Base-by-base conservation (phyloP, 2,113 vertebrate species). In the Brevimyrus niger region DNA sequence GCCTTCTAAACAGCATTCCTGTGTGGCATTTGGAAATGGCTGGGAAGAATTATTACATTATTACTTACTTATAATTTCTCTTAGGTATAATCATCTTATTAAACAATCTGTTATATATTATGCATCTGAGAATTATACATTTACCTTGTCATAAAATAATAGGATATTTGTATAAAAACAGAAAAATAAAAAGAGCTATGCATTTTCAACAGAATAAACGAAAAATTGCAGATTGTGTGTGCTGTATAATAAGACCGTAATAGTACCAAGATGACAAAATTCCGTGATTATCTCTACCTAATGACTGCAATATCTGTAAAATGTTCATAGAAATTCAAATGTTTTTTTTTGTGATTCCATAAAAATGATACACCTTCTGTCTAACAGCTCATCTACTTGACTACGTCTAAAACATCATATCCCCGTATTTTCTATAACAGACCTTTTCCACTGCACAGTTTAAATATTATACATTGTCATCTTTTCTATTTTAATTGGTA, bases 361-460 rank as follows among this genome's bases (percentile, higher is more conserved):
- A 97, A 96, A 97, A 97, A 97, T 97, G 96, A 97, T 96, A 97
- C 92, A 95, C 96, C 94, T 97, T 94, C 50, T 95, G 95, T 97
- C 96, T 97, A 97, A 96, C 96, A 94, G 94, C 96, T 97, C 94
- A 94, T 97, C 95, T 97, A 98, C 95, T 95, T 94, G 93, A 94
- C 97, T 98, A 97, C 97, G 96, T 97, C 97, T 97, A 97, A 98
- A 97, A 97, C 97, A 95, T 96, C 94, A 95, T 96, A 96, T 94
- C 96, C 97, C 96, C 96, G 95, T 96, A 95, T 97, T 96, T 95
- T 95, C 96, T 98, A 96, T 95, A 96, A 97, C 96, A 96, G 94
- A 97, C 97, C 96, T 97, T 98, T 95, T 97, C 96, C 97, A 98
- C 97, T 97, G 96, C 97, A 98, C 98, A 94, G 95, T 97, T 95